A percentile compares a stretch with the other conserved stretches of the same genome.
These are phyloP conservation scores for Hypomecis punctinalis DNA, from an alignment of 2,888 invertebrate genomes.

Conservation along the genomic window DNA sequence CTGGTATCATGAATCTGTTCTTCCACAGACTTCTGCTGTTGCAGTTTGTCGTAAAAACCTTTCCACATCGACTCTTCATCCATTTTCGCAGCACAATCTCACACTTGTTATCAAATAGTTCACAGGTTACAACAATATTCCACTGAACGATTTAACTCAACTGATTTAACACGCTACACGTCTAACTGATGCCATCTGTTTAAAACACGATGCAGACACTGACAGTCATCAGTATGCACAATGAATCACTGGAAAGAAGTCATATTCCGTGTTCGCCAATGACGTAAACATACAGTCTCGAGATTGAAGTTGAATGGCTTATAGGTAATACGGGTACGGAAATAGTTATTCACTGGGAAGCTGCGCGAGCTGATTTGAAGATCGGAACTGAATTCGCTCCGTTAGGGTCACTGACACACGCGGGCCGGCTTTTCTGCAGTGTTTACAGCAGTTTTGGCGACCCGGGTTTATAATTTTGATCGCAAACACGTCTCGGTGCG, in stretches of 20 bases:
- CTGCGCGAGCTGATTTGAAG: constrained; percentile 31
- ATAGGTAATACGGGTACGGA: constrained; percentile 45
- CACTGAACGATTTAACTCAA: constrained; percentile 20
- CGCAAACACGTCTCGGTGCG: constrained; percentile 46
- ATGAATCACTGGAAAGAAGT: constrained; percentile 73
- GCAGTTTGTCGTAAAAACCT: constrained; percentile 88
- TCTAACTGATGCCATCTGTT: constrained; percentile 28
- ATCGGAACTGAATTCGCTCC: constrained; percentile 34
- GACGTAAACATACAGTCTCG: constrained; percentile 71
- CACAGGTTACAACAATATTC: constrained; percentile 13
- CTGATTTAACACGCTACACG: constrained; percentile 27
- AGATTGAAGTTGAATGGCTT: constrained; percentile 52
- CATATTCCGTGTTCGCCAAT: constrained; percentile 65
- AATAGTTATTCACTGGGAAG: constrained; percentile 50
- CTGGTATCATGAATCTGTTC: constrained; percentile 88
- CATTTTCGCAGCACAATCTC: constrained; percentile 58
- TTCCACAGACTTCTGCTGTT: constrained; percentile 86
- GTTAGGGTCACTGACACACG: constrained; percentile 62
- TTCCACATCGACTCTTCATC: constrained; percentile 93
- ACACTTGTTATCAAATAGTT: constrained; percentile 13
- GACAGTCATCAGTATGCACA: constrained; percentile 50
- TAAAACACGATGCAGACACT: constrained; percentile 60
- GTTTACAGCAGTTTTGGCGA: constrained; percentile 17
- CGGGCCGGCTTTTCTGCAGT: constrained; percentile 31
- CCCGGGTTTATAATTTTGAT: constrained; percentile 34